Conservation (phyloP, 2,797 vertebrate genomes). For the Sphenodon punctatus region DNA sequence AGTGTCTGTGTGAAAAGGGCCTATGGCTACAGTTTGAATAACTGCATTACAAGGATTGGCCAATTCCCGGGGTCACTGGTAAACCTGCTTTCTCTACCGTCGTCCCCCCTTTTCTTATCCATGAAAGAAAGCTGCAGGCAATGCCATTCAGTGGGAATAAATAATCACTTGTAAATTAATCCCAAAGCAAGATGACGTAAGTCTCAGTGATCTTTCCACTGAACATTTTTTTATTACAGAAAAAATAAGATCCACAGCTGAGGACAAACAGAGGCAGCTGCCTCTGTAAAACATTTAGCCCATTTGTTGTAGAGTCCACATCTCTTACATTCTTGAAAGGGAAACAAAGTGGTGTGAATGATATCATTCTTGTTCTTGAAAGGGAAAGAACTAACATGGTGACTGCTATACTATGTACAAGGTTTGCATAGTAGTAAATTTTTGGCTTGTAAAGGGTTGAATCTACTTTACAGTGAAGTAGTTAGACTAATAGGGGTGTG, state of each 20-base stretch:
- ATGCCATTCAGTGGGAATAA: not conserved
- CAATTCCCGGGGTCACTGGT: not conserved
- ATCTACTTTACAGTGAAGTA: not conserved
- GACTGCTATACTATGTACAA: not conserved
- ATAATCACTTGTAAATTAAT: conserved; percentile 11
- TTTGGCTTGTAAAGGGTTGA: not conserved
- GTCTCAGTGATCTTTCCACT: not conserved
- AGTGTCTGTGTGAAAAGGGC: no score
- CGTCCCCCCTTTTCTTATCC: not conserved
- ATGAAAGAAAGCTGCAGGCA: not conserved
- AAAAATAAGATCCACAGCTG: not conserved
- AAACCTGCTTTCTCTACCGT: not conserved
- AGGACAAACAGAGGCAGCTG: not conserved
- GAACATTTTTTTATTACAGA: not conserved
- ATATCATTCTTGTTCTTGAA: no score
- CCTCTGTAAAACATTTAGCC: not conserved
- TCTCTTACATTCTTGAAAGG: no score
- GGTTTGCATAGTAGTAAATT: not conserved
- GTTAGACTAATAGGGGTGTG: no score
- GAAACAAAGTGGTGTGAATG: no score
- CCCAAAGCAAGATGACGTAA: not conserved
- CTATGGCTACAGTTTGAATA: not conserved
- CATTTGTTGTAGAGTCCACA: not conserved
- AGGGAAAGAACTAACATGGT: not conserved
- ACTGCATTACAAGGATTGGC: not conserved